phyloP scores from a whole-genome alignment of 2,113 vertebrate species.

The Chitala chitala region DNA sequence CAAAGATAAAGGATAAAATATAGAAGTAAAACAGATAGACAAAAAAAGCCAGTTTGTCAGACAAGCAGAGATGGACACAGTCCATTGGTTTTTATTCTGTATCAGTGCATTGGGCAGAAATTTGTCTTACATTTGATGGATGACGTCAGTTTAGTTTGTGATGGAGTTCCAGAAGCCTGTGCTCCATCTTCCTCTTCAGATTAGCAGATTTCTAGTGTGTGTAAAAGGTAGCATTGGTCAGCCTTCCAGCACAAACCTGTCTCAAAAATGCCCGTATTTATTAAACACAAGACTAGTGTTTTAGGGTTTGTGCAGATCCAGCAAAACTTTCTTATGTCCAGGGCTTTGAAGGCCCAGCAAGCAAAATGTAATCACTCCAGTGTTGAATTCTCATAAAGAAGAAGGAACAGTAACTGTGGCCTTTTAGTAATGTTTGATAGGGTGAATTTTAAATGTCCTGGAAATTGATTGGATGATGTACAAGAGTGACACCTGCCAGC shows the following conservation, averaged over 20 bases:
- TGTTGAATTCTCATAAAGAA: slow-evolving; percentile 27
- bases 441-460: neutral
- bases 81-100: neutral
- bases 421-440: neutral
- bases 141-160: slow-evolving; percentile 45
- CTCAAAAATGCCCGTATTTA: slow-evolving; percentile 38
- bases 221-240: slow-evolving; percentile 61
- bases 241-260: slow-evolving; percentile 43
- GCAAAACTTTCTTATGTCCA: slow-evolving; percentile 32
- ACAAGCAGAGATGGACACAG: neutral
- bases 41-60: no score
- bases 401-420: neutral
- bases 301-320: slow-evolving; percentile 52
- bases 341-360: slow-evolving; percentile 56
- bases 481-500: no score
- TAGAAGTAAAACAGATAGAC: no score
- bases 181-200: slow-evolving; percentile 56
- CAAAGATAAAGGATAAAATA: no score
- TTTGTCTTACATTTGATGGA: slow-evolving; percentile 38
- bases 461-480: neutral
- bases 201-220: slow-evolving; percentile 48
- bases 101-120: slow-evolving; percentile 27
- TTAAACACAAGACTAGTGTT: slow-evolving; percentile 49
- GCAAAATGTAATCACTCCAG: slow-evolving; percentile 29
- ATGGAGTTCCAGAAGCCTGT: slow-evolving; percentile 49